A percentile compares a stretch with the other conserved stretches of the same genome.
phyloP scores from a whole-genome alignment of 1,140 invertebrate genomes.

The Tetramorium parvispinum region DNA sequence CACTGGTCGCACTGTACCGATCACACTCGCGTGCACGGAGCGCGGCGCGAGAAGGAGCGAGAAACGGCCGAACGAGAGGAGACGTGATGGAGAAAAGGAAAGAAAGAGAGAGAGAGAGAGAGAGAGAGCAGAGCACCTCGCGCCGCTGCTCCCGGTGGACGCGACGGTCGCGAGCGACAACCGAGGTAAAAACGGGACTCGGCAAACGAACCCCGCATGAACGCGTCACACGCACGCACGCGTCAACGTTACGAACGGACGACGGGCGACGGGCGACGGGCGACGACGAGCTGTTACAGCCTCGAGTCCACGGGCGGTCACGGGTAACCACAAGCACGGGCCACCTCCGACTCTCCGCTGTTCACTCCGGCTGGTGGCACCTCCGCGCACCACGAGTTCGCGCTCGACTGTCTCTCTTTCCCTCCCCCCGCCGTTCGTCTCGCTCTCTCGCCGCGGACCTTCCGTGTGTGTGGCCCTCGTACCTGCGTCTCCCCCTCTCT shows the following conservation, averaged over 20 bases:
- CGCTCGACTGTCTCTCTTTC: constrained; percentile 49
- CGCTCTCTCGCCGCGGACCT: background rate
- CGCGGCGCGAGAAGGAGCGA: background rate
- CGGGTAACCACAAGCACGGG: constrained; percentile 72
- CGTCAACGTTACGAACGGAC: constrained; percentile 75
- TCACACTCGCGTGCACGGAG: constrained; percentile 55
- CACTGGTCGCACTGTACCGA: constrained; percentile 58
- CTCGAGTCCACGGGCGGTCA: constrained; percentile 69
- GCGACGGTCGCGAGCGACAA: constrained; percentile 12
- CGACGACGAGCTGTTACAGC: constrained; percentile 60
- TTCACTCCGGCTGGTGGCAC: constrained; percentile 72
- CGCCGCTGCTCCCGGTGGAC: constrained; percentile 48
- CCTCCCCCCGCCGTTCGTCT: background rate
- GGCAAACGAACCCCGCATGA: constrained; percentile 6
- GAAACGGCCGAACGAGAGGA: background rate
- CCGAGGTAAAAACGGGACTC: constrained; percentile 50
- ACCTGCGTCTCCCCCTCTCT: constrained; percentile 37
- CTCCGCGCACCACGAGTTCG: constrained; percentile 69
- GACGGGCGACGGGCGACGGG: constrained; percentile 45
- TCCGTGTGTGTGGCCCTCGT: constrained; percentile 48
- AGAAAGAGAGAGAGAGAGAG: background rate
- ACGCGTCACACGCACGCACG: constrained; percentile 23
- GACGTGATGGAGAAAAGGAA: background rate
- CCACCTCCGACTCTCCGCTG: constrained; percentile 73
- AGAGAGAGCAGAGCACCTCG: constrained; percentile 28